Percentiles rank a stretch among this genome's conserved stretches.
Conservation (phyloP, 1,140 invertebrate genomes). For the Bombus pascuorum region DNA sequence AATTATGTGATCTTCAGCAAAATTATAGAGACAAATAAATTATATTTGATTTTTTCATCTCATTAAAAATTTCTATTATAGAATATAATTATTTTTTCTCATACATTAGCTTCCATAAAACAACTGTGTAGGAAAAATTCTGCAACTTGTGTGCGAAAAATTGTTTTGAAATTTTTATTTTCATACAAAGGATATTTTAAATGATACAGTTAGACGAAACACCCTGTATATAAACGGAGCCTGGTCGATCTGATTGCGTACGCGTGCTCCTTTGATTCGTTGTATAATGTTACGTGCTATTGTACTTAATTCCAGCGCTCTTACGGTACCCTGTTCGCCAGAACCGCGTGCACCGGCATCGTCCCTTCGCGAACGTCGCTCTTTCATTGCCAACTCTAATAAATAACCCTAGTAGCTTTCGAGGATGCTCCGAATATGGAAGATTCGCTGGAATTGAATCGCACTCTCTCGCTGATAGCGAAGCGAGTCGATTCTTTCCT, state of each 20-base stretch:
- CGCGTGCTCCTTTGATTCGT: constrained; percentile 39
- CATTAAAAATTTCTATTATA: too few relatives aligned
- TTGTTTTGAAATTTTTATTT: too few relatives aligned
- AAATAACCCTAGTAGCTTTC: constrained; percentile 7
- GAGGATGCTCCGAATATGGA: constrained; percentile 37
- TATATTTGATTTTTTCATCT: too few relatives aligned
- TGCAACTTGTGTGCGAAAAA: too few relatives aligned
- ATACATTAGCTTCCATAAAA: too few relatives aligned
- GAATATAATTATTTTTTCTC: too few relatives aligned
- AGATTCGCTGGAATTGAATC: constrained; percentile 35
- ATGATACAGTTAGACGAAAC: not conserved
- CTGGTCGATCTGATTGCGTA: constrained; percentile 12
- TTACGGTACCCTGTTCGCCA: constrained; percentile 46
- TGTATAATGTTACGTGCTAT: constrained; percentile 59
- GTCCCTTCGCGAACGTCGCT: not conserved
- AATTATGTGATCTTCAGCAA: too few relatives aligned
- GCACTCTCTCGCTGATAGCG: not conserved
- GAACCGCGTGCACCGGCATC: not conserved
- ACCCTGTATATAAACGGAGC: too few relatives aligned
- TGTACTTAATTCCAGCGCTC: constrained; percentile 43
- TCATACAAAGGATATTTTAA: too few relatives aligned
- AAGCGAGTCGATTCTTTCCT: not conserved
- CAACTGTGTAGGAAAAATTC: not conserved
- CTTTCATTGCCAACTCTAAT: constrained; percentile 16
- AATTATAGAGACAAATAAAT: too few relatives aligned